These are phyloP conservation scores for Chauna torquata DNA, from an alignment of 2,113 vertebrate genomes.

Conservation along the genomic window DNA sequence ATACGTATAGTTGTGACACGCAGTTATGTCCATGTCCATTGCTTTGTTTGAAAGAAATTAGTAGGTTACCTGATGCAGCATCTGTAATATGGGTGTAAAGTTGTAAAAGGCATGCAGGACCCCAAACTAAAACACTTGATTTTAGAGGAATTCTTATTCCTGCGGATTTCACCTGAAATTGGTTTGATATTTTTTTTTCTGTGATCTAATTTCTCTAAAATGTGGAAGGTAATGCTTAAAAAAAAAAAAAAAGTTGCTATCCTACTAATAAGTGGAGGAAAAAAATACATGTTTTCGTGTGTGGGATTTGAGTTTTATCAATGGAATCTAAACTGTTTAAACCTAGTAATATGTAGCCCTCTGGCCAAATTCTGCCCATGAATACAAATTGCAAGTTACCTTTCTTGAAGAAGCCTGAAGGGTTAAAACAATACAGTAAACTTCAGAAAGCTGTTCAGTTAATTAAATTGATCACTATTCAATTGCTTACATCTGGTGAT, in stretches of 20 bases:
- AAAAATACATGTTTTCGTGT: not conserved
- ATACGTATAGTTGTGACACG: not conserved
- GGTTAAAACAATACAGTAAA: constrained; percentile 80
- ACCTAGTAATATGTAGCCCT: not conserved
- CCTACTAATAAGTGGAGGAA: not conserved
- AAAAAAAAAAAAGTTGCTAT: not conserved
- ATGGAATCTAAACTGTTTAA: not conserved
- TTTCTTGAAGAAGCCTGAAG: constrained; percentile 48
- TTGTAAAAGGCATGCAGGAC: not conserved
- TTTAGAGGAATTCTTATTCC: not conserved
- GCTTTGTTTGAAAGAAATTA: not conserved
- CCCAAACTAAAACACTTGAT: not conserved
- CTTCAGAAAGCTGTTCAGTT: constrained; percentile 91
- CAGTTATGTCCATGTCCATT: not conserved
- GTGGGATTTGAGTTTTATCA: not conserved
- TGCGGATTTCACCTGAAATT: not conserved
- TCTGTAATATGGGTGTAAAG: not conserved
- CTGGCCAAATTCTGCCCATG: not conserved
- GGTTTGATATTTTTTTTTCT: not conserved
- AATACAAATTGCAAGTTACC: constrained; percentile 43
- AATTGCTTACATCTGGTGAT: constrained; percentile 92
- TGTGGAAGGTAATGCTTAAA: not conserved
- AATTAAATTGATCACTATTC: constrained; percentile 90
- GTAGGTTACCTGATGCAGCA: not conserved
- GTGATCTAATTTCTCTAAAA: not conserved